Evolutionary conservation across 2,113 vertebrate genomes (phyloP).

Genomic region (Thunnus maccoyii): DNA sequence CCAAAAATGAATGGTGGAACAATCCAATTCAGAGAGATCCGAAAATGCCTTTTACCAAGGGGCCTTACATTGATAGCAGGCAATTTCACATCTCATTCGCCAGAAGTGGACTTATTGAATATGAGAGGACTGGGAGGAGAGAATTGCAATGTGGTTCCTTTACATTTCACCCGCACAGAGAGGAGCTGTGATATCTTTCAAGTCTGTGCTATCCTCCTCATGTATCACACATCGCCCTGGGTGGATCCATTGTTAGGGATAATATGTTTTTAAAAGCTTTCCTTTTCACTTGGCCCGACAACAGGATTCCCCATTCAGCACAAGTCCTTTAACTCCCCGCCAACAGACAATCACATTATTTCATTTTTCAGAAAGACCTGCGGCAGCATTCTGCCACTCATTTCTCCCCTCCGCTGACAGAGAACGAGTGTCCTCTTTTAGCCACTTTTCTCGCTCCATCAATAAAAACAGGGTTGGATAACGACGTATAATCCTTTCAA

Average conservation of each 20-base stretch:
- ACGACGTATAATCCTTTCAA: slow-evolving; percentile 52
- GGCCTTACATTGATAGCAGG: slow-evolving; percentile 72
- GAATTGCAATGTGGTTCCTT: slow-evolving; percentile 68
- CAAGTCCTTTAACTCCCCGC: slow-evolving; percentile 57
- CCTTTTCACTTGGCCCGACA: slow-evolving; percentile 48
- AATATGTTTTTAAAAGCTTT: slow-evolving; percentile 76
- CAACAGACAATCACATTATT: slow-evolving; percentile 66
- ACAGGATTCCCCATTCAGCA: slow-evolving; percentile 67
- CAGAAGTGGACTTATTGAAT: slow-evolving; percentile 80
- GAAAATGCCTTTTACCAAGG: slow-evolving; percentile 77
- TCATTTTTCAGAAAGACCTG: slow-evolving; percentile 61
- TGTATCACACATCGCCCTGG: slow-evolving; percentile 60
- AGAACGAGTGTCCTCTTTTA: slow-evolving; percentile 18
- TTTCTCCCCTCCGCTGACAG: slow-evolving; percentile 26
- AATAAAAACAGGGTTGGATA: slow-evolving; percentile 58
- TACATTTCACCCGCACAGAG: slow-evolving; percentile 69
- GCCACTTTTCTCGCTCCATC: slow-evolving; percentile 39
- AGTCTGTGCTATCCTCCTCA: slow-evolving; percentile 44
- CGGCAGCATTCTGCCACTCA: slow-evolving; percentile 48
- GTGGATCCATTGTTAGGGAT: slow-evolving; percentile 69
- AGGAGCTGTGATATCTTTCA: slow-evolving; percentile 58
- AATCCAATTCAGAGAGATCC: slow-evolving; percentile 76
- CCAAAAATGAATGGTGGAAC: slow-evolving; percentile 78
- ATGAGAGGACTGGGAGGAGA: slow-evolving; percentile 65
- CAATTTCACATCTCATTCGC: slow-evolving; percentile 84